Evolutionary conservation across 2,113 vertebrate species (phyloP).

Genomic region (Semnornis frantzii): DNA sequence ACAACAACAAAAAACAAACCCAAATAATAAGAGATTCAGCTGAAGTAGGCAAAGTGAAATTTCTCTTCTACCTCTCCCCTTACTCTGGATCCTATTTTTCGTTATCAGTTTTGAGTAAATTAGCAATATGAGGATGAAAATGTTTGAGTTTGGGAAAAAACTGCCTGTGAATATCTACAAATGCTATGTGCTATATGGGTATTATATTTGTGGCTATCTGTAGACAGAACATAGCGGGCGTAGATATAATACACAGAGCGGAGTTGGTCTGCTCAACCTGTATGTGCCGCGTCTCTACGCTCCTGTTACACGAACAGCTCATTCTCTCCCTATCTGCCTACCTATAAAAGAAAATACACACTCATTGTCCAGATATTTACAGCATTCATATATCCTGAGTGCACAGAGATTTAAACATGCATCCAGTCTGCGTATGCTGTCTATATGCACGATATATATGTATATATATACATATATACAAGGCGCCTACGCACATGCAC

Average conservation of each 20-base stretch:
- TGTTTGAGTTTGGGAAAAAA: background rate
- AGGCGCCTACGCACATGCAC: background rate
- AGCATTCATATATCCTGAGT: background rate
- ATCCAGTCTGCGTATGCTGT: background rate
- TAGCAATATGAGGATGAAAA: constrained; percentile 1
- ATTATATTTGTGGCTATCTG: background rate
- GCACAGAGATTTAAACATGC: background rate
- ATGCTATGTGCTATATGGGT: background rate
- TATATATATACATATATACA: too few relatives aligned
- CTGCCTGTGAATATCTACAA: background rate
- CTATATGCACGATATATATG: background rate
- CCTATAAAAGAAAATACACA: background rate
- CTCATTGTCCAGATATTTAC: constrained; percentile 7
- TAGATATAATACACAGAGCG: background rate
- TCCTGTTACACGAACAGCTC: background rate
- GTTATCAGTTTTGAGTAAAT: constrained; percentile 22
- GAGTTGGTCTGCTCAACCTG: background rate
- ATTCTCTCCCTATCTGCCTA: background rate
- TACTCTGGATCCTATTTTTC: background rate
- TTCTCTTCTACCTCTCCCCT: background rate
- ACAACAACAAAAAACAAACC: background rate
- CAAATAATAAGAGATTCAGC: constrained; percentile 52
- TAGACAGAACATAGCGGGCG: background rate
- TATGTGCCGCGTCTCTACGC: background rate
- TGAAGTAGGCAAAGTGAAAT: constrained; percentile 54